These are phyloP conservation scores for Hetaerina americana DNA, from an alignment of 1,140 invertebrate genomes.

Conservation along the genomic window DNA sequence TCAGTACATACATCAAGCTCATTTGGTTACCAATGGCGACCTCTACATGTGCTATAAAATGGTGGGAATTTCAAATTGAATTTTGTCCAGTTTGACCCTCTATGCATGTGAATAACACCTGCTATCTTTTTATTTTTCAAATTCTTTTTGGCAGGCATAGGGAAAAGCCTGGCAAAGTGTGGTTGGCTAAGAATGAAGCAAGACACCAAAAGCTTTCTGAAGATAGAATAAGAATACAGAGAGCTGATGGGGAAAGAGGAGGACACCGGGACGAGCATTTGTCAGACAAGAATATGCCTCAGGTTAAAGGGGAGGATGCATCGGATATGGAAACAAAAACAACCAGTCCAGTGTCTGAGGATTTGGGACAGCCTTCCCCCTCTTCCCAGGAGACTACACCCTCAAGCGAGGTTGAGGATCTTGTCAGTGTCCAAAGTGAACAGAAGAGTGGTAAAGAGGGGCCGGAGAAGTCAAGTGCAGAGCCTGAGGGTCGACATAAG, in stretches of 20 bases:
- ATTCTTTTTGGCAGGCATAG: neutral
- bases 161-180: neutral
- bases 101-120: too few relatives aligned
- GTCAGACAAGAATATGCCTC: too few relatives aligned
- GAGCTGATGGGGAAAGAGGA: neutral
- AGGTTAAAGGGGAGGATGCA: neutral
- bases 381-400: neutral
- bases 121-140: too few relatives aligned
- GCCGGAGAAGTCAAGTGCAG: neutral
- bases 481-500: neutral
- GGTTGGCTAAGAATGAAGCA: neutral
- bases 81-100: too few relatives aligned
- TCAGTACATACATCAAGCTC: too few relatives aligned
- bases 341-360: neutral
- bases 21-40: too few relatives aligned
- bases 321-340: neutral
- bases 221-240: neutral
- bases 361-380: neutral
- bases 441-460: neutral
- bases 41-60: too few relatives aligned
- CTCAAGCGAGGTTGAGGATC: neutral
- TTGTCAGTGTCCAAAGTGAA: neutral
- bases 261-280: too few relatives aligned
- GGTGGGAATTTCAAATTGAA: too few relatives aligned
- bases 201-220: neutral